Evolutionary conservation across 2,888 invertebrate genomes (phyloP), one percentile per base, ranked within the genome.

Genomic region (Drosophila mulleri): DNA sequence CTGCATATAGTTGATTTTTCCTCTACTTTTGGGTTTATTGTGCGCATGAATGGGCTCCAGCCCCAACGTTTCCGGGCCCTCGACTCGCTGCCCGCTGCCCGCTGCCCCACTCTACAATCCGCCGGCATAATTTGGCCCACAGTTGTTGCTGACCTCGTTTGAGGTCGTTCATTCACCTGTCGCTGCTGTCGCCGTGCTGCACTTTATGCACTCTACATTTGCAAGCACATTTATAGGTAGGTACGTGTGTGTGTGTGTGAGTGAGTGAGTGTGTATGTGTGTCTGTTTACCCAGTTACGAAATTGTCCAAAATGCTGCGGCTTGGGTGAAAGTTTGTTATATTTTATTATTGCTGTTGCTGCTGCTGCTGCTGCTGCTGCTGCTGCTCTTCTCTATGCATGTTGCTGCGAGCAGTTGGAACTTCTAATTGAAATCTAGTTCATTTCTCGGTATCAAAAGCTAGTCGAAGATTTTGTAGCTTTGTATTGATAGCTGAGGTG

Each of bases 141-240:
- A 71, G 78, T 75, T 78, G 72, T 52, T 74, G 81, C 76, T 91
- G 90, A 88, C 89, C 91, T 89, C 91, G 88, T 91, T 90, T 91
- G 86, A 90, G 89, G 89, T 90, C 91, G 90, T 90, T 90, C 89
- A 80, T 91, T 90, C 83, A 84, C 83, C 86, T 87, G 90, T 85
- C 88, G 88, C 72, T 73, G 44, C 26, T 58, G 23, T 20, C 48
- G 47, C 37, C 54, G 68, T 14, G 67, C 83, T 89, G 85, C 90
- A 84, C 72, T 84, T 89, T 79, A 82, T 89, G 89, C 84, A 84
- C 84, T 84, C 74, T 54, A 82, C 88, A 89, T 86, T 87, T 86
- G 88, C 88, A 82, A 84, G 65, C 67, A 64, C 69, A 77, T 66
- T 12, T 53, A 11, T 45, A 18, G 5, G 18, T 50, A 11, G 11